phyloP scores from a whole-genome alignment of 2,797 vertebrate species.

The Sebastes iracundus region DNA sequence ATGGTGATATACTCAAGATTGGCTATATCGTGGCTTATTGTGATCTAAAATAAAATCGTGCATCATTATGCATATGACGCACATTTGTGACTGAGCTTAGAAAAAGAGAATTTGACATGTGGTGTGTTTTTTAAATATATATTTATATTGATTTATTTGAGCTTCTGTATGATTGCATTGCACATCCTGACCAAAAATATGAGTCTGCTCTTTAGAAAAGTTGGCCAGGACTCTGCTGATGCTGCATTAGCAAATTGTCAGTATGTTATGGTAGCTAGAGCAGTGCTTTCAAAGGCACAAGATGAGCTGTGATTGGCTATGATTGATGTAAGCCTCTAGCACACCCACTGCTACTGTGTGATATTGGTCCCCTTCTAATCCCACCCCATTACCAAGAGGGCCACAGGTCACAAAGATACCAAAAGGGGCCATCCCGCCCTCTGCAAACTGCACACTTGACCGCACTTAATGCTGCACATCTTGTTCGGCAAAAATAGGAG shows the following conservation, averaged over 20 bases:
- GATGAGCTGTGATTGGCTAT: constrained; percentile 10
- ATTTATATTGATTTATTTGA: background rate
- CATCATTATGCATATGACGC: background rate
- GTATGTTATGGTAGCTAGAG: background rate
- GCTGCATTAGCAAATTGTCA: background rate
- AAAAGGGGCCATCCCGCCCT: constrained; percentile 1
- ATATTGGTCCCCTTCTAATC: background rate
- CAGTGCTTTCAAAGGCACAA: background rate
- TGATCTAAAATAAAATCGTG: background rate
- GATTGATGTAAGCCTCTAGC: constrained; percentile 6
- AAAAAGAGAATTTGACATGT: background rate
- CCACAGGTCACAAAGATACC: constrained; percentile 32
- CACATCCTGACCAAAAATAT: background rate
- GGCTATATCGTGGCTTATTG: background rate
- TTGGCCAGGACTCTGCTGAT: constrained; percentile 6
- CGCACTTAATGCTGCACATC: background rate
- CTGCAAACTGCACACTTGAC: constrained; percentile 17
- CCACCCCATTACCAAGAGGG: constrained; percentile 15
- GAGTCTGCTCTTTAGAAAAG: background rate
- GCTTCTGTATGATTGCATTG: background rate
- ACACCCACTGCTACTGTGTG: background rate
- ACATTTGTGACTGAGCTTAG: background rate
- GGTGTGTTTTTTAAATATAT: background rate
- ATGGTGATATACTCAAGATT: background rate
- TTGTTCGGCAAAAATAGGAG: background rate